Percentiles rank a stretch among this genome's conserved stretches.
phyloP scores from a whole-genome alignment of 2,888 invertebrate species.

The Agonopterix alstromeriana region DNA sequence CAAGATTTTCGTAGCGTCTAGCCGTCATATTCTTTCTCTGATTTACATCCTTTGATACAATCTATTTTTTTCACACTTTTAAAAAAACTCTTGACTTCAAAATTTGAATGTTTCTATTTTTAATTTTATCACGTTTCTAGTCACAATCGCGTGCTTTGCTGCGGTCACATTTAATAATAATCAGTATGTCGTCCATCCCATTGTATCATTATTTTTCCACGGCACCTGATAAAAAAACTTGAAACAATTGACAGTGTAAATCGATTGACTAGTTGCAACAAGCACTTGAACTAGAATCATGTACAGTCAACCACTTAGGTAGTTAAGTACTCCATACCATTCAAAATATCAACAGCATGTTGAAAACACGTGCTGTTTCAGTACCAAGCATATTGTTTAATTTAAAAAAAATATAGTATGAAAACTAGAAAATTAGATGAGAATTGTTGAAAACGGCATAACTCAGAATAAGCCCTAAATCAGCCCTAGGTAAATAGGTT shows the following conservation, averaged over 20 bases:
- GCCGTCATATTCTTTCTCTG: neutral
- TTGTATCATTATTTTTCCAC: conserved; percentile 36
- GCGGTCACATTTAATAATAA: conserved; percentile 11
- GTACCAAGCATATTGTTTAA: too few species aligned
- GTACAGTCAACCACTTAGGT: neutral
- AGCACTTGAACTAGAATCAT: conserved; percentile 1
- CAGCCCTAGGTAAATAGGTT: too few species aligned
- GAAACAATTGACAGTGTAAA: conserved; percentile 20
- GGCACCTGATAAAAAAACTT: conserved; percentile 32
- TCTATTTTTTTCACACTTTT: too few species aligned
- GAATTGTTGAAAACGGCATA: too few species aligned
- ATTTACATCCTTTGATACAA: neutral
- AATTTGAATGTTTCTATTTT: neutral
- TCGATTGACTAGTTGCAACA: conserved; percentile 8
- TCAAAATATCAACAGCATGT: too few species aligned
- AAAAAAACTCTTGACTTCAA: neutral
- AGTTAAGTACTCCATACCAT: neutral
- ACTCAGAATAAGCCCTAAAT: too few species aligned
- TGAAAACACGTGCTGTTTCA: too few species aligned
- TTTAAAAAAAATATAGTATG: too few species aligned
- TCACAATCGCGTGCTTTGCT: conserved; percentile 9
- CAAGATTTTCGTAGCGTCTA: neutral
- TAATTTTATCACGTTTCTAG: neutral
- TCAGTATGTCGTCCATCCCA: conserved; percentile 17
- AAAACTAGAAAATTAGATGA: too few species aligned